Percentiles rank a stretch among this genome's conserved stretches.
phyloP scores from a whole-genome alignment of 2,113 vertebrate genomes.

The Xenopus laevis region DNA sequence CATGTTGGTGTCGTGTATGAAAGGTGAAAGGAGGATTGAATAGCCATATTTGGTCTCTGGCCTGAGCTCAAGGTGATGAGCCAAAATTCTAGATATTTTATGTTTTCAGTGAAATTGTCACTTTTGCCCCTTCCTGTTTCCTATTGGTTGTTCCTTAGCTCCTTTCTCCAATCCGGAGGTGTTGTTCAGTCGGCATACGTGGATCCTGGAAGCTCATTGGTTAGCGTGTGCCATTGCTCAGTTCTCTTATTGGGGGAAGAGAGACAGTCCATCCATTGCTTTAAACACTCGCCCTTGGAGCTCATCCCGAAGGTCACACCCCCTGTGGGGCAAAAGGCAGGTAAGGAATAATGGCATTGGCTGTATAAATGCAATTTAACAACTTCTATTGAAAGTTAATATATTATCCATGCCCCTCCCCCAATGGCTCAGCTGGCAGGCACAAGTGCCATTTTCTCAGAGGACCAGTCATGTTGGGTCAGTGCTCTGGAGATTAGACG shows the following conservation, averaged over 20 bases:
- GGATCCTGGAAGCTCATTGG: slow-evolving; percentile 74
- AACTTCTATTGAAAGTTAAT: no score
- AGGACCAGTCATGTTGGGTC: no score
- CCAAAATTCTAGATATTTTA: neutral
- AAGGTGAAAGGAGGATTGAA: no score
- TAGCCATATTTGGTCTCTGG: no score
- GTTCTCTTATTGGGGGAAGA: slow-evolving; percentile 66
- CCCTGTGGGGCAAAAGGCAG: slow-evolving; percentile 53
- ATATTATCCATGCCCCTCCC: no score
- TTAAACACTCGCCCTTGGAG: slow-evolving; percentile 72
- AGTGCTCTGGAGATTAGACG: no score
- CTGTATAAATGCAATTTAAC: no score
- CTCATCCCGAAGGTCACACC: slow-evolving; percentile 72
- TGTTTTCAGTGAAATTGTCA: no score
- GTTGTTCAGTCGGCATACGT: slow-evolving; percentile 58
- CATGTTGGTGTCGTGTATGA: no score
- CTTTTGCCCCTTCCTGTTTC: neutral
- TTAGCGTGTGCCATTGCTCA: slow-evolving; percentile 81
- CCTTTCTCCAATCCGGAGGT: neutral
- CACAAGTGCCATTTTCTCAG: no score
- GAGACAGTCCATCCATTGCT: slow-evolving; percentile 78
- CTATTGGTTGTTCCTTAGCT: neutral
- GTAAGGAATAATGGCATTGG: no score
- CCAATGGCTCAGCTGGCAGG: no score
- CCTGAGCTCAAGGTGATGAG: neutral